These are phyloP conservation scores for Diplosoma virens DNA, from an alignment of 23 tunicate species.

Conservation along the genomic window DNA sequence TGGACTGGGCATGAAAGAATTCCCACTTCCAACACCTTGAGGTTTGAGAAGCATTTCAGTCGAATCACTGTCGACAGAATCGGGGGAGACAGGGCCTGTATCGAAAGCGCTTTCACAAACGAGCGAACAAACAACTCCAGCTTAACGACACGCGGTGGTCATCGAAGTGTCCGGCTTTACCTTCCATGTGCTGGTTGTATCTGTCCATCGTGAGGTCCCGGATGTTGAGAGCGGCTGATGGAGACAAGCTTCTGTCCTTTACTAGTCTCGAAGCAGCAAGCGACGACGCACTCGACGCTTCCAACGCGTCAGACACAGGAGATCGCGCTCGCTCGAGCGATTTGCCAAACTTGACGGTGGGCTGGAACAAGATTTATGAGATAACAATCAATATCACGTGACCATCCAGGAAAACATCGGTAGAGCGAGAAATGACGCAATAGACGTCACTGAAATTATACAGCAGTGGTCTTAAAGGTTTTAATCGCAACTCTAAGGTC, in stretches of 20 bases:
- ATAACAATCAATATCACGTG: too few species aligned
- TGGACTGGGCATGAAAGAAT: conserved; percentile 21
- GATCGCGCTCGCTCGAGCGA: conserved; percentile 57
- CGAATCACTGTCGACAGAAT: conserved; percentile 75
- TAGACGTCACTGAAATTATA: too few species aligned
- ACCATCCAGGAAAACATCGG: too few species aligned
- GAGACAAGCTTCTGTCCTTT: conserved; percentile 65
- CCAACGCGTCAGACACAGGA: conserved; percentile 76
- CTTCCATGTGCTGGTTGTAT: conserved; percentile 82
- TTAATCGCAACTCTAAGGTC: too few species aligned
- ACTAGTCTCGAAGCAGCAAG: conserved; percentile 67
- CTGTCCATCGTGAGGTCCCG: conserved; percentile 95
- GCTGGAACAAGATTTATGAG: conserved; percentile 12
- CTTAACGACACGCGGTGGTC: background rate
- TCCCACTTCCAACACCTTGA: background rate
- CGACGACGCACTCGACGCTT: conserved; percentile 81
- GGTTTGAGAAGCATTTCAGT: conserved; percentile 84
- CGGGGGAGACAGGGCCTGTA: conserved; percentile 69
- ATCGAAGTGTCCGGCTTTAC: conserved; percentile 1
- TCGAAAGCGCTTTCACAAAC: background rate
- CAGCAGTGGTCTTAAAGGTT: too few species aligned
- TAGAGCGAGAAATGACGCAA: too few species aligned
- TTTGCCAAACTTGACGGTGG: conserved; percentile 54
- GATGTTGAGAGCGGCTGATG: conserved; percentile 86
- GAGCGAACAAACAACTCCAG: background rate